Conservation (phyloP, 2,113 vertebrate genomes). For the Scatophagus argus region DNA sequence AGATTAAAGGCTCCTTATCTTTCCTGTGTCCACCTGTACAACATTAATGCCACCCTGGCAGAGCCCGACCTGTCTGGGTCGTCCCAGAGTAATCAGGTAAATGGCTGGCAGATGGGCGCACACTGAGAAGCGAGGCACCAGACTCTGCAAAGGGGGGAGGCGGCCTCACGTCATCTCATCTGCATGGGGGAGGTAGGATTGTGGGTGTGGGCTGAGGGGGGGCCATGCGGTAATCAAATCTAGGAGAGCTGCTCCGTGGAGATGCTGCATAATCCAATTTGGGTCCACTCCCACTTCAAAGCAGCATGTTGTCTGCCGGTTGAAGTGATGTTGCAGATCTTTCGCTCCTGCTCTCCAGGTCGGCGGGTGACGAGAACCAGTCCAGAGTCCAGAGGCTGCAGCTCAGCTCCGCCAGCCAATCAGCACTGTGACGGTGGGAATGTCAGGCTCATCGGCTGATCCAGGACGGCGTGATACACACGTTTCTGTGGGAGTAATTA, state of each 20-base stretch:
- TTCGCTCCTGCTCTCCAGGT: conserved; percentile 59
- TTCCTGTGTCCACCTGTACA: conserved; percentile 31
- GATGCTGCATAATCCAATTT: conserved; percentile 74
- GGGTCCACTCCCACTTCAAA: conserved; percentile 74
- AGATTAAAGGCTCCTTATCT: conserved; percentile 48
- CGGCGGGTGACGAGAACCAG: conserved; percentile 64
- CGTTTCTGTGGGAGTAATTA: not conserved
- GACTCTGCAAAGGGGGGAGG: conserved; percentile 45
- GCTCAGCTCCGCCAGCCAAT: conserved; percentile 38
- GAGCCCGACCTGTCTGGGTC: conserved; percentile 54
- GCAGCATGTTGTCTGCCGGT: conserved; percentile 62
- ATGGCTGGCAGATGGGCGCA: conserved; percentile 74
- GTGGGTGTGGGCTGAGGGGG: conserved; percentile 36
- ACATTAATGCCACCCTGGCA: conserved; percentile 49
- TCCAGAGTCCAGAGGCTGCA: conserved; percentile 48
- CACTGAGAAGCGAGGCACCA: conserved; percentile 55
- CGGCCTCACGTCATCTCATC: conserved; percentile 55
- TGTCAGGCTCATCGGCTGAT: conserved; percentile 44
- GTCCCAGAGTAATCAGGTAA: conserved; percentile 77
- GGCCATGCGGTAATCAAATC: conserved; percentile 80
- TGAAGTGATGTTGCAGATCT: conserved; percentile 73
- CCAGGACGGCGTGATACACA: conserved; percentile 4
- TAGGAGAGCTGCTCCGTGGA: conserved; percentile 66
- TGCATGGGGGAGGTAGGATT: conserved; percentile 47
- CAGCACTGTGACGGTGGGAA: conserved; percentile 11